Conservation (phyloP, 2,888 invertebrate genomes). For the Acrobasis repandana region DNA sequence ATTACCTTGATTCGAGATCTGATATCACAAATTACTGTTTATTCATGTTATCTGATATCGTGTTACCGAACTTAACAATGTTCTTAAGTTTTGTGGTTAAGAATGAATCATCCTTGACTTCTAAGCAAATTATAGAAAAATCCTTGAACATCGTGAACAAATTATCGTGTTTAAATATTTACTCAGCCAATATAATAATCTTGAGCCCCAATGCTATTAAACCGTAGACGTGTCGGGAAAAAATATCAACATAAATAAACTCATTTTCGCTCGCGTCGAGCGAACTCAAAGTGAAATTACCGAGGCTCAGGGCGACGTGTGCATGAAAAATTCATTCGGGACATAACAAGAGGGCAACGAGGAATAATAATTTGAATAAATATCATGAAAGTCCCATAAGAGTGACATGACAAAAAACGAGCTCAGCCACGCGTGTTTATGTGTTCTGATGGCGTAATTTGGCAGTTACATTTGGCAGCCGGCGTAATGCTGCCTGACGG, state of each 20-base stretch:
- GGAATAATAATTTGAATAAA: constrained; percentile 81
- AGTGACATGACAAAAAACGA: constrained; percentile 73
- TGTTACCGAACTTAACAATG: neutral
- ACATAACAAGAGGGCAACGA: constrained; percentile 76
- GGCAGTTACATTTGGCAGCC: constrained; percentile 56
- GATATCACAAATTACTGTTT: constrained; percentile 29
- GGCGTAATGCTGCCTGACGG: constrained; percentile 63
- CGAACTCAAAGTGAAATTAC: constrained; percentile 80
- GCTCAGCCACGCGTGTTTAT: constrained; percentile 72
- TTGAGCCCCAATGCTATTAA: constrained; percentile 52
- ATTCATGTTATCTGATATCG: constrained; percentile 27
- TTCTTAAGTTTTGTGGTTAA: neutral
- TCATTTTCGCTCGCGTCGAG: constrained; percentile 66
- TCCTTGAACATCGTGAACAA: constrained; percentile 41
- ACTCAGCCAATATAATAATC: constrained; percentile 49
- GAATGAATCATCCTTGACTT: constrained; percentile 14
- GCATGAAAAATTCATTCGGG: constrained; percentile 81
- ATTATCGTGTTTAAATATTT: constrained; percentile 59
- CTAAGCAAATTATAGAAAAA: constrained; percentile 13
- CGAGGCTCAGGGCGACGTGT: constrained; percentile 69
- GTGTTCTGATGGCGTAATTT: constrained; percentile 76
- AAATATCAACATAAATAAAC: constrained; percentile 70
- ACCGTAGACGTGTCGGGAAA: constrained; percentile 50
- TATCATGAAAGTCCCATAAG: constrained; percentile 65
- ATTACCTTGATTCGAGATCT: constrained; percentile 39